Evolutionary conservation across 1,140 invertebrate genomes (phyloP).

Genomic region (Anadara kagoshimensis): DNA sequence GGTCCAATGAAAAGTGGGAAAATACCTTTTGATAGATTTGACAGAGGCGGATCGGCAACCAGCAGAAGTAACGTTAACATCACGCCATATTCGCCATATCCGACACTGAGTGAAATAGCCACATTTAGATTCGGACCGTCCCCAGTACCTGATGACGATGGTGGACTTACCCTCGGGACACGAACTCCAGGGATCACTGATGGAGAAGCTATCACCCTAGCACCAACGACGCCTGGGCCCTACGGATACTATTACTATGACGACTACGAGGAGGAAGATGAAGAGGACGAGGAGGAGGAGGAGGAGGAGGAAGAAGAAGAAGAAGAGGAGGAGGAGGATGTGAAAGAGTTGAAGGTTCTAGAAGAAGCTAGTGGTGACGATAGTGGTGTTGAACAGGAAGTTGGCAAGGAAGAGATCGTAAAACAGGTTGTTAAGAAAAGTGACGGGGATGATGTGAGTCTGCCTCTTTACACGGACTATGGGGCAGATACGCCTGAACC

Average conservation of each 20-base stretch:
- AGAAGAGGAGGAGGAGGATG: neutral
- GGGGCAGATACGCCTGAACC: slow-evolving; percentile 46
- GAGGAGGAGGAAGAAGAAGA: neutral
- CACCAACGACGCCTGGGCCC: neutral
- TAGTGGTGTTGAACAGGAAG: slow-evolving; percentile 3
- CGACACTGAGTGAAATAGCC: slow-evolving; percentile 48
- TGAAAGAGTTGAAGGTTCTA: slow-evolving; percentile 6
- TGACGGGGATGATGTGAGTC: slow-evolving; percentile 35
- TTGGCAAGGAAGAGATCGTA: neutral
- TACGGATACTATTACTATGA: slow-evolving; percentile 19
- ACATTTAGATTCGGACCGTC: slow-evolving; percentile 42
- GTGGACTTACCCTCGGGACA: slow-evolving; percentile 42
- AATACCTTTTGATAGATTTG: slow-evolving; percentile 34
- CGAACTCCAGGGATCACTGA: slow-evolving; percentile 34
- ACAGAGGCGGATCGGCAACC: slow-evolving; percentile 16
- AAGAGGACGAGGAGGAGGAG: too few species aligned
- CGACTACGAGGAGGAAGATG: neutral
- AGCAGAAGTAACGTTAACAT: slow-evolving; percentile 30
- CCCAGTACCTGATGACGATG: slow-evolving; percentile 40
- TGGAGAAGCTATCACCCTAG: slow-evolving; percentile 12
- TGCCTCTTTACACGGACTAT: slow-evolving; percentile 43
- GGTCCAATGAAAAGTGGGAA: slow-evolving; percentile 28
- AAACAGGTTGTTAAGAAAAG: neutral
- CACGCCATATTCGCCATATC: slow-evolving; percentile 41
- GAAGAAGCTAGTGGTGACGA: neutral